A percentile compares a stretch with the other conserved stretches of the same genome.
Conservation (phyloP, 2,113 vertebrate species). For the Lanius ludovicianus region DNA sequence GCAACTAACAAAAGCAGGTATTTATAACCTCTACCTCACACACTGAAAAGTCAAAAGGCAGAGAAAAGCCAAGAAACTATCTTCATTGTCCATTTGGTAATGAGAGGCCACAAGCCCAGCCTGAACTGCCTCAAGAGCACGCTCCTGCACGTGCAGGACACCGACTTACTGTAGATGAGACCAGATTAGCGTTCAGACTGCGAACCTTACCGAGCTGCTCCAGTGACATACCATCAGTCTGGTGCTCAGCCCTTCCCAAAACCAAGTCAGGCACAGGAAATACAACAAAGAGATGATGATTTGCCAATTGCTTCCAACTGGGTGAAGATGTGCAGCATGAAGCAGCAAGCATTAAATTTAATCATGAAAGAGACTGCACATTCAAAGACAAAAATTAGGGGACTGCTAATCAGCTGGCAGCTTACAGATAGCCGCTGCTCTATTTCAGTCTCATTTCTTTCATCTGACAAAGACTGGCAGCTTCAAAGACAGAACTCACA, state of each 20-base stretch:
- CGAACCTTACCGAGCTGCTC: background rate
- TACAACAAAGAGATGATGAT: background rate
- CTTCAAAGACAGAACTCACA: background rate
- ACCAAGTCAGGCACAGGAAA: background rate
- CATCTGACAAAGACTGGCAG: background rate
- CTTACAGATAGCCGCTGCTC: background rate
- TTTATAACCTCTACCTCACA: background rate
- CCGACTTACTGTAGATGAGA: background rate
- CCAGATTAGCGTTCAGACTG: accelerated
- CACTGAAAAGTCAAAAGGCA: background rate
- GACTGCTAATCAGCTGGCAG: background rate
- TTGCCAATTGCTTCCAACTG: background rate
- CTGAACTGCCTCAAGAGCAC: background rate
- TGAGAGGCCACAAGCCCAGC: background rate
- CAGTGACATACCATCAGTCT: background rate
- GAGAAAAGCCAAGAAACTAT: background rate
- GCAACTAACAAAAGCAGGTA: background rate
- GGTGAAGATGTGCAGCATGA: background rate
- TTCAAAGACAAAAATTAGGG: background rate
- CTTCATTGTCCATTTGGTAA: background rate
- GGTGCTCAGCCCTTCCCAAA: background rate
- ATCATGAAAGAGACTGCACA: background rate
- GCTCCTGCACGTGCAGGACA: accelerated
- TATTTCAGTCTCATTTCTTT: background rate
- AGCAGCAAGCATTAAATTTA: background rate